phyloP scores from a whole-genome alignment of 2,888 invertebrate species.

The Caenorhabditis japonica region DNA sequence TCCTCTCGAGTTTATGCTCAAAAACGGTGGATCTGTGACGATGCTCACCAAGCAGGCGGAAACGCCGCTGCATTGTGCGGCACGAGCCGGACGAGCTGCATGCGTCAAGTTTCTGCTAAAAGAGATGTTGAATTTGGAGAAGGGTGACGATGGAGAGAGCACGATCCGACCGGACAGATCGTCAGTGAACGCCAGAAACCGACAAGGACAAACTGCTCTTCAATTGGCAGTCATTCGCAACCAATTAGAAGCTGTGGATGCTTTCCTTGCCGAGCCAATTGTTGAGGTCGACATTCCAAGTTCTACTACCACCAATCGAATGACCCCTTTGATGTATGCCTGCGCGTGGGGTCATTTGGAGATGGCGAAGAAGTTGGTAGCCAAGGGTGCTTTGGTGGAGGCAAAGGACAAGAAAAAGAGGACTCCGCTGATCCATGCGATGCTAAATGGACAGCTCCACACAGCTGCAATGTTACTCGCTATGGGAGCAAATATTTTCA shows the following conservation, averaged over 20 bases:
- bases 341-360: conserved; percentile 59
- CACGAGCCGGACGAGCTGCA: conserved; percentile 62
- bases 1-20: conserved; percentile 78
- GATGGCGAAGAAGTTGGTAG: conserved; percentile 76
- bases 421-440: conserved; percentile 80
- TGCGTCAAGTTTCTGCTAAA: conserved; percentile 51
- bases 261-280: conserved; percentile 38
- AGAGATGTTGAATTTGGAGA: conserved; percentile 59
- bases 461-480: conserved; percentile 58
- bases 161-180: conserved; percentile 46
- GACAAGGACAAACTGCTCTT: conserved; percentile 77
- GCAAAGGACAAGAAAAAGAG: conserved; percentile 79
- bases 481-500: conserved; percentile 55
- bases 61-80: conserved; percentile 68
- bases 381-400: conserved; percentile 75
- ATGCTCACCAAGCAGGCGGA: conserved; percentile 61
- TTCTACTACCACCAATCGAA: conserved; percentile 47
- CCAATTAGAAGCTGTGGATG: conserved; percentile 37
- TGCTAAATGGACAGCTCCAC: conserved; percentile 79
- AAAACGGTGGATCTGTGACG: conserved; percentile 53
- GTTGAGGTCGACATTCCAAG: conserved; percentile 49
- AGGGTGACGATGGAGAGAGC: conserved; percentile 33
- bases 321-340: conserved; percentile 60
- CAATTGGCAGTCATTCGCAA: conserved; percentile 77
- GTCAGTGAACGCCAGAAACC: conserved; percentile 60